A percentile compares a stretch with the other conserved stretches of the same genome.
Conservation (phyloP, 2,888 invertebrate genomes). For the Sinotaia quadrata region DNA sequence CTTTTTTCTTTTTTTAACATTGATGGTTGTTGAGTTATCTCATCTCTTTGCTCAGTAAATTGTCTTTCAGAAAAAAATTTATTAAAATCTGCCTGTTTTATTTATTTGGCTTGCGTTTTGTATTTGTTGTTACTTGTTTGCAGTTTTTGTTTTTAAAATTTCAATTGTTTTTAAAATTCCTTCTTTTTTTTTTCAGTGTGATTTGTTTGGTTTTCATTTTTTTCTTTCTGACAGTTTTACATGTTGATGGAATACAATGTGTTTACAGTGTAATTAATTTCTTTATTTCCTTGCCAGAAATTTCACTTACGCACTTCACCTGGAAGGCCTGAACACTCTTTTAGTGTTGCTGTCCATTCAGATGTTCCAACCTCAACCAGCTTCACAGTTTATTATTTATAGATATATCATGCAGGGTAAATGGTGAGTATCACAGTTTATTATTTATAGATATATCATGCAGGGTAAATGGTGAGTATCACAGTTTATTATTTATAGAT, state of each 20-base stretch:
- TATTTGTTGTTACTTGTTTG: not conserved
- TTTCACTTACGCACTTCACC: conserved; percentile 69
- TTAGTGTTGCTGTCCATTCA: conserved; percentile 91
- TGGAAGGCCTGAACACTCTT: conserved; percentile 90
- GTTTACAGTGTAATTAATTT: not conserved
- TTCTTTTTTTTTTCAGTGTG: too few relatives aligned
- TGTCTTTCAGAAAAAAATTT: too few relatives aligned
- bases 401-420: conserved; percentile 74
- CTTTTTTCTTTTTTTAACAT: not conserved
- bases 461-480: conserved; percentile 71
- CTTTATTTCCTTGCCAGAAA: conserved; percentile 47
- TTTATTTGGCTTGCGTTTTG: not conserved
- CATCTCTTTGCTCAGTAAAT: not conserved
- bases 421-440: conserved; percentile 76
- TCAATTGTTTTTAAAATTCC: not conserved
- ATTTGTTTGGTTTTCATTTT: too few relatives aligned
- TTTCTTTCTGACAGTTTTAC: too few relatives aligned
- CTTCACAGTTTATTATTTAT: conserved; percentile 82
- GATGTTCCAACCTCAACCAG: conserved; percentile 76
- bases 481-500: conserved; percentile 81
- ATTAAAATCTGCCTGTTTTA: not conserved
- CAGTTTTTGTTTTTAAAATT: not conserved
- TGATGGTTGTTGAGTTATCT: not conserved
- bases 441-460: conserved; percentile 78
- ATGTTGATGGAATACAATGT: too few relatives aligned